A percentile compares a stretch with the other conserved stretches of the same genome.
Conservation (phyloP, 2,888 invertebrate species). For the Eutolmus rufibarbis region DNA sequence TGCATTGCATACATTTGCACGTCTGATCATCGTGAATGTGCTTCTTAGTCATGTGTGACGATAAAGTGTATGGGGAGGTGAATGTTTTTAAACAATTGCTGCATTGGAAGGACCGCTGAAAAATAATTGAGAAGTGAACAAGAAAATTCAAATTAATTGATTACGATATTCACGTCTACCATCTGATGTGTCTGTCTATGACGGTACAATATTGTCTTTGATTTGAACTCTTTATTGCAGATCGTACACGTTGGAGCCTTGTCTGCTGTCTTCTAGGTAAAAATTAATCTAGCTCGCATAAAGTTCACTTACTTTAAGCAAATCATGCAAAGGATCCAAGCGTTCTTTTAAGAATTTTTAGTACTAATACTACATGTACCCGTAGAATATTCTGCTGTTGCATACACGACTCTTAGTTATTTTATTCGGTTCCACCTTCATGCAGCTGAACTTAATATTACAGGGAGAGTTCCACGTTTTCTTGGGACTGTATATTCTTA, state of each 20-base stretch:
- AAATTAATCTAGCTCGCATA: slow-evolving; percentile 38
- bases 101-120: slow-evolving; percentile 56
- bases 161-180: slow-evolving; percentile 45
- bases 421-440: too few species aligned
- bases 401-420: too few species aligned
- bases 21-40: slow-evolving; percentile 58
- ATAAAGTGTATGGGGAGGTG: slow-evolving; percentile 57
- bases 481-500: too few species aligned
- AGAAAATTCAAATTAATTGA: slow-evolving; percentile 1
- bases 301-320: background rate
- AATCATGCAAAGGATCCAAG: background rate
- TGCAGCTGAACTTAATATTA: too few species aligned
- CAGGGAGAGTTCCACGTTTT: background rate
- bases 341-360: background rate
- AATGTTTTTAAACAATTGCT: slow-evolving; percentile 63
- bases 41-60: slow-evolving; percentile 59
- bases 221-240: slow-evolving; percentile 68
- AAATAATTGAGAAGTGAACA: slow-evolving; percentile 1
- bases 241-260: slow-evolving; percentile 70
- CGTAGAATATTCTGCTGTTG: background rate
- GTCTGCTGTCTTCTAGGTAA: slow-evolving; percentile 62
- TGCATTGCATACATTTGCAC: slow-evolving; percentile 66
- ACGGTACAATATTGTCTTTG: slow-evolving; percentile 69
- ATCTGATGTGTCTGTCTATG: slow-evolving; percentile 71
- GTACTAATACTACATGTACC: background rate